These are phyloP conservation scores for Anthonomus grandis DNA, from an alignment of 1,140 invertebrate species.

Conservation along the genomic window DNA sequence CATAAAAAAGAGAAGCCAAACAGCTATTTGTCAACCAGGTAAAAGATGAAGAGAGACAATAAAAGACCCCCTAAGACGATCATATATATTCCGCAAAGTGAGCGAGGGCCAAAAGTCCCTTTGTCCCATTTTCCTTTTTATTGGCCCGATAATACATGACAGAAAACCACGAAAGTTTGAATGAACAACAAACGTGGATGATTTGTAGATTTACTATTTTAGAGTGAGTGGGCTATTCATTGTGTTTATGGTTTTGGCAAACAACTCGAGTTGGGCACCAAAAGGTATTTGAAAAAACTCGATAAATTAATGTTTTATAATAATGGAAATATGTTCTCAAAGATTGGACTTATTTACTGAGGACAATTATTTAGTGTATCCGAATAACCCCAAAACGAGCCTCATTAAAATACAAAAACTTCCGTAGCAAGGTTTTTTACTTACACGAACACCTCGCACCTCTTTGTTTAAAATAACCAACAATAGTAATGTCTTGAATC, in stretches of 20 bases:
- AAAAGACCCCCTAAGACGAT: conserved; percentile 14
- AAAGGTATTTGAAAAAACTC: too few relatives aligned
- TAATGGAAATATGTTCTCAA: not conserved
- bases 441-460: not conserved
- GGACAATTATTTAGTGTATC: not conserved
- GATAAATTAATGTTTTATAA: too few relatives aligned
- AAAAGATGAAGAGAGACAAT: conserved; percentile 7
- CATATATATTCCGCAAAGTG: conserved; percentile 19
- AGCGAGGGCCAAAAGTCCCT: conserved; percentile 10
- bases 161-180: conserved; percentile 22
- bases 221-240: too few relatives aligned
- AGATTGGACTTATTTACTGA: not conserved
- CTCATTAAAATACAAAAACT: not conserved
- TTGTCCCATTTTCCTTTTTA: conserved; percentile 13
- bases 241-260: too few relatives aligned
- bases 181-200: too few relatives aligned
- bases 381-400: not conserved
- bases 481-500: not conserved
- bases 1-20: conserved; percentile 4
- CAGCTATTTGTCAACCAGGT: conserved; percentile 22
- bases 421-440: not conserved
- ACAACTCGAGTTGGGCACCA: too few relatives aligned
- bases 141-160: conserved; percentile 11
- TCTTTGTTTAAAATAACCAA: conserved; percentile 2
- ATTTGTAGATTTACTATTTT: too few relatives aligned